phyloP scores from a whole-genome alignment of 2,113 vertebrate species.

The Gymnocephalus cernua region DNA sequence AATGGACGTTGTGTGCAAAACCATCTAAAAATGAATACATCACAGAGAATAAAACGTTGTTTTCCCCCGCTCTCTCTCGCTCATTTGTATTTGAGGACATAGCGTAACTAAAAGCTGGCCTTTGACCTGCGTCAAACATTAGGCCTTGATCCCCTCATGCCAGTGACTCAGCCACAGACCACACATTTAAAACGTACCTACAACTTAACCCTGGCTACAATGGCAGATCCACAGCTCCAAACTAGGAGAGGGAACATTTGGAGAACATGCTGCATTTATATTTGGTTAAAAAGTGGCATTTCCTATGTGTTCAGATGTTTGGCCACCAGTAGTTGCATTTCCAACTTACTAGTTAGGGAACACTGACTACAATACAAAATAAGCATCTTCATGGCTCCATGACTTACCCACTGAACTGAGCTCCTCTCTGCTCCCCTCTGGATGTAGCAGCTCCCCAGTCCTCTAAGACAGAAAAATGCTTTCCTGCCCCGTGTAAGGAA shows the following conservation, averaged over 20 bases:
- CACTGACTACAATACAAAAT: slow-evolving; percentile 32
- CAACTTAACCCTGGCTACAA: slow-evolving; percentile 21
- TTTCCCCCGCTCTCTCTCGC: slow-evolving; percentile 28
- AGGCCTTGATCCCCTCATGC: slow-evolving; percentile 43
- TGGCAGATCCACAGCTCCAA: slow-evolving; percentile 33
- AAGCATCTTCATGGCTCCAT: slow-evolving; percentile 32
- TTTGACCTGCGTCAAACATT: slow-evolving; percentile 43
- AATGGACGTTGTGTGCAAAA: slow-evolving; percentile 79
- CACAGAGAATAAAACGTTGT: slow-evolving; percentile 48
- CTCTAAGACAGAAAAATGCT: slow-evolving; percentile 47
- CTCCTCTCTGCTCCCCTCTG: slow-evolving; percentile 36
- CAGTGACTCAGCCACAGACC: slow-evolving; percentile 37
- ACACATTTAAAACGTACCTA: slow-evolving; percentile 52
- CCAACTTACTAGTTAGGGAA: slow-evolving; percentile 5
- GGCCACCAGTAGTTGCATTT: slow-evolving; percentile 23
- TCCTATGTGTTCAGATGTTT: slow-evolving; percentile 12
- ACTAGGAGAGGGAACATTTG: slow-evolving; percentile 37
- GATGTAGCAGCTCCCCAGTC: slow-evolving; percentile 67
- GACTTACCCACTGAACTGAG: slow-evolving; percentile 26
- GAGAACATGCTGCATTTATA: slow-evolving; percentile 51
- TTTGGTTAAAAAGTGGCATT: slow-evolving; percentile 58
- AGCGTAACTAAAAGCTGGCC: slow-evolving; percentile 44
- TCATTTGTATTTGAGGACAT: slow-evolving; percentile 37
- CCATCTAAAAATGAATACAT: slow-evolving; percentile 55
- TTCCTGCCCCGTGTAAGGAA: slow-evolving; percentile 51